Evolutionary conservation across 2,888 invertebrate species (phyloP), one percentile per base, ranked within the genome.

Genomic region (Xestia rhomboidea): DNA sequence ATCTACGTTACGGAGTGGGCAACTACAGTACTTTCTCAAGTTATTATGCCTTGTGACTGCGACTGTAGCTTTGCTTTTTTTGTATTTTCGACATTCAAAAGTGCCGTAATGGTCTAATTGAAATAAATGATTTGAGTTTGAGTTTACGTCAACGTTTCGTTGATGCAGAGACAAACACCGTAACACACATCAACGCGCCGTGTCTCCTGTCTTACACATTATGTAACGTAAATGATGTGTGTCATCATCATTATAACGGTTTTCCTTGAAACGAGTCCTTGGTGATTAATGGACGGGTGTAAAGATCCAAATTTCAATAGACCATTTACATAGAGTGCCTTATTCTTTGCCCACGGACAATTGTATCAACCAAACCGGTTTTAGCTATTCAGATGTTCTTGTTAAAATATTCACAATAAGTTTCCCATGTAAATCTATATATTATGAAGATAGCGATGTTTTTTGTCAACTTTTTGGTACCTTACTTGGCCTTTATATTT

Each of bases 341-440:
- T 34, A 80, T 68, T 72, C n/a, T 38, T 68, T 10, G 79, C 15
- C 7, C 13, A 51, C n/a, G 8, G 24, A 73, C 62, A 44, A n/a
- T 15, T 64, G n/a, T 63, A 34, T 51, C 24, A 27, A 38, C 18
- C 38, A 38, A 73, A 81, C 74, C 38, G n/a, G 75, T 49, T n/a
- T 46, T 7, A 30, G 24, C 24, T 62, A 18, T 44, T 30, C 11
- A n/a, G 27, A 63, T 11, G 13, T 44, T 51, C 68, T 81, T 72
- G 49, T 60, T 24, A n/a, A 80, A 62, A 24, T 30, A 49, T 49
- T 34, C 7, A 60, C 21, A 76, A 77, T 54, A 46, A 54, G 34
- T 27, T 60, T 60, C 49, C 18, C 30, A n/a, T 44, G 18, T 60
- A 21, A 30, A n/a, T 27, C 13, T 34, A 21, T 24, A n/a, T n/a